phyloP scores from a whole-genome alignment of 2,113 vertebrate genomes.

The Rynchops niger region DNA sequence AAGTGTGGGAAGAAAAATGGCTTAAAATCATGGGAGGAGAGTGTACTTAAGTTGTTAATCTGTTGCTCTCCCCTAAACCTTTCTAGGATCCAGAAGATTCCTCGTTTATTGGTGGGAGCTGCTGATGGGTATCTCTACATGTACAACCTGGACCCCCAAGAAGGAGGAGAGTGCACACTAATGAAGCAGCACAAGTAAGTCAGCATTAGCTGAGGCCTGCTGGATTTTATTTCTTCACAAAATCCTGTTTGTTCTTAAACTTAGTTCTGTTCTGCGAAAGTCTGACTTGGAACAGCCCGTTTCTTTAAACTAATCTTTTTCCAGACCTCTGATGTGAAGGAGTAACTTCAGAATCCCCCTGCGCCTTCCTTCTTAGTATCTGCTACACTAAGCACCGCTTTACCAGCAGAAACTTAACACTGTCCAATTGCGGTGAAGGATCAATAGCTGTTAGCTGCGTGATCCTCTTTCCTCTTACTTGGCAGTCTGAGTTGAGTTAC shows the following conservation, averaged over 20 bases:
- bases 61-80: neutral
- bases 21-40: neutral
- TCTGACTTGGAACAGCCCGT: neutral
- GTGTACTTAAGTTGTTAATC: neutral
- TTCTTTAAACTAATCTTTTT: neutral
- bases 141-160: constrained; percentile 97
- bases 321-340: neutral
- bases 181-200: constrained; percentile 98
- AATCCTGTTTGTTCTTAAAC: neutral
- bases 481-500: neutral
- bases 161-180: constrained; percentile 95
- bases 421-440: neutral
- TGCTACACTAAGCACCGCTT: neutral
- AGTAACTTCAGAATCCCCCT: neutral
- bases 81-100: constrained; percentile 96
- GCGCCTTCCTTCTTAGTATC: neutral
- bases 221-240: neutral
- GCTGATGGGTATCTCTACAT: constrained; percentile 96
- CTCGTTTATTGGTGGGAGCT: constrained; percentile 91
- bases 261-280: neutral
- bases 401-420: neutral
- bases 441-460: neutral
- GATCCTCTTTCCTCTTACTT: neutral
- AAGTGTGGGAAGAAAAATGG: neutral
- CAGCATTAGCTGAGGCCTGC: neutral